Evolutionary conservation across 2,888 invertebrate genomes (phyloP), one percentile per base, ranked within the genome.

Genomic region (Troglohyphantes excavatus): DNA sequence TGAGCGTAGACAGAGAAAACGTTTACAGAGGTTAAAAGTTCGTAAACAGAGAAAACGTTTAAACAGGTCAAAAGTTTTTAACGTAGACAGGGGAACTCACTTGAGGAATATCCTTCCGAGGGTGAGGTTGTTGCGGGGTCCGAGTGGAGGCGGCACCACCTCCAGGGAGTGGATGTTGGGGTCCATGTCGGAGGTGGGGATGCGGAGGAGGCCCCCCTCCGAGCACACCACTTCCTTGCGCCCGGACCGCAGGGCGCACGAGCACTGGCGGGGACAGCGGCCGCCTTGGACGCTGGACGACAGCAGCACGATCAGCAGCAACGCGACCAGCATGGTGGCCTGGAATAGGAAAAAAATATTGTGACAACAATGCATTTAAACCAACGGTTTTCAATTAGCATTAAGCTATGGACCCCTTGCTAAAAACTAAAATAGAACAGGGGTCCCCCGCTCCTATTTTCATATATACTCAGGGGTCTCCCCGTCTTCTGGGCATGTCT

Each of bases 101-200:
- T 94, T 94, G 91, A 95, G 94, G 92, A 96, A 95, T 59, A 96
- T 95, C 3, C 96, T 96, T 21, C 96, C 96, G 92, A 97, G 96
- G 29, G 96, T 96, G 73, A 97, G 29, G 61, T 92, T 70, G 90
- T 93, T 93, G 29, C 94, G 94, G 29, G 94, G 94, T 87, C 92
- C 93, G 61, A 93, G 93, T 43, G 94, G 94, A 0, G 96, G 96
- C 0, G 96, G 96, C 2, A 95, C 94, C 92, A 97, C 96, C 91
- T 95, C 94, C 85, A 97, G 94, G 3, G 96, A 94, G 93, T 96
- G 95, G 46, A 96, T 95, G 91, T 94, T 94, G 17, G 94, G 93
- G 93, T 96, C 96, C 93, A 96, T 95, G 86, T 94, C 94, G 85
- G 94, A 94, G 17, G 95, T 94, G 3, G 96, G 96, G 21, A 87